phyloP scores from a whole-genome alignment of 1,140 invertebrate genomes.

The Cyrtorhinus lividipennis region DNA sequence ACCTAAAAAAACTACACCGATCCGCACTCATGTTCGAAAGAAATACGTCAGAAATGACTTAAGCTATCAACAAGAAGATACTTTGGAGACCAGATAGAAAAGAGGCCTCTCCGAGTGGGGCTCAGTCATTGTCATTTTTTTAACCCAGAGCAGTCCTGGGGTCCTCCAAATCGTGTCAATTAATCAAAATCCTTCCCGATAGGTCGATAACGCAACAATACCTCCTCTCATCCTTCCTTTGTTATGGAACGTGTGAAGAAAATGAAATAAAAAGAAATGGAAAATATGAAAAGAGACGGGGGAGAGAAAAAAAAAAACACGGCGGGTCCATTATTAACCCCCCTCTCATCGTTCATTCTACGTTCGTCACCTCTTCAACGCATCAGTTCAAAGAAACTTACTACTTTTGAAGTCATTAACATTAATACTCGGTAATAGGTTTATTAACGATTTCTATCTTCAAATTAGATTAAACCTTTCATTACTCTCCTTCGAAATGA shows the following conservation, averaged over 20 bases:
- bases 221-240: background rate
- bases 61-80: background rate
- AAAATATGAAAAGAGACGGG: background rate
- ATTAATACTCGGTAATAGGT: background rate
- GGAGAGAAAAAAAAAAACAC: background rate
- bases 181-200: constrained; percentile 5
- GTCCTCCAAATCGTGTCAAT: constrained; percentile 8
- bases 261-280: constrained; percentile 4
- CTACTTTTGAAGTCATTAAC: background rate
- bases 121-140: constrained; percentile 7
- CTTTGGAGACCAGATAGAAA: background rate
- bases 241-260: background rate
- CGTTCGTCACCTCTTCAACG: background rate
- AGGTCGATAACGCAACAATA: constrained; percentile 9
- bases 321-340: background rate
- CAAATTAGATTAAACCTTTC: background rate
- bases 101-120: background rate
- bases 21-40: no score
- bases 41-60: background rate
- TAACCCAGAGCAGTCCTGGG: background rate
- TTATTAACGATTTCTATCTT: background rate
- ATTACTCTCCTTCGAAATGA: no score
- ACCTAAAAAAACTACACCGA: no score
- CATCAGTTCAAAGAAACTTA: background rate
- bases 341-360: background rate